phyloP scores from a whole-genome alignment of 2,888 invertebrate species.

The Iselma pallidipennis region DNA sequence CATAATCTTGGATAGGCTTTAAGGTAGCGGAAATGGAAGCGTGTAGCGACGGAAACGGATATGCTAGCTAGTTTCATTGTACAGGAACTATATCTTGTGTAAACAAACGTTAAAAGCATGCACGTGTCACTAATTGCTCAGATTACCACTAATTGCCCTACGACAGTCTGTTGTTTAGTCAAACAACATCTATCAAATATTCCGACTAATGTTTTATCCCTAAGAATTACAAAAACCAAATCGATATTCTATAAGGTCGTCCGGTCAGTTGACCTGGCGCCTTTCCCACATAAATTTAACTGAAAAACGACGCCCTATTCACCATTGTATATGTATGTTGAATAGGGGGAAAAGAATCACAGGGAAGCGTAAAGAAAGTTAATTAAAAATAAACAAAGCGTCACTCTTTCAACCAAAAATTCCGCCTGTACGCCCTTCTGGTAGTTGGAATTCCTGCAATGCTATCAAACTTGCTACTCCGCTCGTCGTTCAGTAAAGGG shows the following conservation, averaged over 20 bases:
- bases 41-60: slow-evolving; percentile 27
- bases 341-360: neutral
- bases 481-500: neutral
- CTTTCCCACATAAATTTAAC: slow-evolving; percentile 12
- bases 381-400: slow-evolving; percentile 6
- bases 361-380: slow-evolving; percentile 2
- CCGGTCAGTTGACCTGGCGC: neutral
- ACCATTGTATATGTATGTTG: neutral
- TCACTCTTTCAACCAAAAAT: neutral
- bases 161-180: slow-evolving; percentile 22
- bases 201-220: neutral
- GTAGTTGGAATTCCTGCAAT: neutral
- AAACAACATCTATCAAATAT: slow-evolving; percentile 22
- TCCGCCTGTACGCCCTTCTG: slow-evolving; percentile 2
- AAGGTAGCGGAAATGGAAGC: slow-evolving; percentile 25
- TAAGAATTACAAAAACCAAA: neutral
- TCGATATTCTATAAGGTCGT: slow-evolving; percentile 1
- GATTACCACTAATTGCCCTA: slow-evolving; percentile 32
- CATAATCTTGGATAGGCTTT: slow-evolving; percentile 26
- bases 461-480: too few relatives aligned
- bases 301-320: neutral
- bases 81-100: slow-evolving; percentile 30
- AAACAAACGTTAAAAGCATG: slow-evolving; percentile 30
- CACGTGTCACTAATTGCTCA: slow-evolving; percentile 32
- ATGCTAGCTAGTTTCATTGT: slow-evolving; percentile 21